These are phyloP conservation scores for Aplodontia rufa DNA, from an alignment of 2,113 vertebrate species.

Conservation along the genomic window DNA sequence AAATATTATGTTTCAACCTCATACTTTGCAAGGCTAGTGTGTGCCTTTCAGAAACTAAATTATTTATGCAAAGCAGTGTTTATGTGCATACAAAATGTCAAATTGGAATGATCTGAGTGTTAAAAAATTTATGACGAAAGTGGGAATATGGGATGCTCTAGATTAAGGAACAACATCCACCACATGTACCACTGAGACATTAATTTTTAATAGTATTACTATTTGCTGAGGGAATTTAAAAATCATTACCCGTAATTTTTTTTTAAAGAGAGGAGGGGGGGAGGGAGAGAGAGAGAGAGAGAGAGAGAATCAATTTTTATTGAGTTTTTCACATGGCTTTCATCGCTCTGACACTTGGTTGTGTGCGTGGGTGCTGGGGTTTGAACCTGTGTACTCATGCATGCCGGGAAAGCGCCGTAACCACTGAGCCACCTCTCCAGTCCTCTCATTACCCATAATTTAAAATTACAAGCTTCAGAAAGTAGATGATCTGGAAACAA, in stretches of 20 bases:
- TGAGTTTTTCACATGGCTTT: too few relatives aligned
- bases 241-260: not conserved
- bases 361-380: too few relatives aligned
- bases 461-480: conserved; percentile 32
- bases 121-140: conserved; percentile 30
- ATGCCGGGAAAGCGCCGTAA: too few relatives aligned
- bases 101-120: conserved; percentile 32
- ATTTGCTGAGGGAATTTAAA: conserved; percentile 49
- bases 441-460: too few relatives aligned
- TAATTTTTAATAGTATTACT: conserved; percentile 41
- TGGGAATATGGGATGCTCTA: not conserved
- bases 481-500: not conserved
- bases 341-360: too few relatives aligned
- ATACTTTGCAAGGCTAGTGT: not conserved
- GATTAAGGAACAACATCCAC: not conserved
- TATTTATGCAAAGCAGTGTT: conserved; percentile 7
- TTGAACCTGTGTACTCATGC: too few relatives aligned
- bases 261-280: too few relatives aligned
- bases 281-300: too few relatives aligned
- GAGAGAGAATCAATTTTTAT: too few relatives aligned
- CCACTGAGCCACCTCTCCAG: too few relatives aligned
- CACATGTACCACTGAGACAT: not conserved
- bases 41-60: conserved; percentile 33
- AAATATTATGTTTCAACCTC: not conserved
- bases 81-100: conserved; percentile 6